Conservation (phyloP, 2,888 invertebrate genomes). For the Tipula helvola region DNA sequence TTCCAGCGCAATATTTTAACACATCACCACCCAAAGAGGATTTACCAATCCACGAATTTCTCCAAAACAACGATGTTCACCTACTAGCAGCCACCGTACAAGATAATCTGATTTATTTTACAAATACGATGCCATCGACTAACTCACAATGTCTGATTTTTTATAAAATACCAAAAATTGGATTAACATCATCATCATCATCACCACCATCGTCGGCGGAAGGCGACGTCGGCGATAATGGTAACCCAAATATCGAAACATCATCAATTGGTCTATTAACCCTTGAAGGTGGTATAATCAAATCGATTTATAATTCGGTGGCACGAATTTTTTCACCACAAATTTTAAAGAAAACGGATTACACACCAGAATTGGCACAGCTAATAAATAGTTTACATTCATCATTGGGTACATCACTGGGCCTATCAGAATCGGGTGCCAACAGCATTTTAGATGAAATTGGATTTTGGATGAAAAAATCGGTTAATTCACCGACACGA, state of each 20-base stretch:
- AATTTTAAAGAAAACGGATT: conserved; percentile 28
- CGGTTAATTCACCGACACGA: conserved; percentile 28
- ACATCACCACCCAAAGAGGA: conserved; percentile 29
- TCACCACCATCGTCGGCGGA: conserved; percentile 10
- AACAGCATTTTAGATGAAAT: conserved; percentile 26
- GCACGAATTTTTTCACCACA: conserved; percentile 36
- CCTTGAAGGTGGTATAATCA: conserved; percentile 36
- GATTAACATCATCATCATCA: conserved; percentile 17
- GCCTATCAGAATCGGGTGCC: conserved; percentile 32
- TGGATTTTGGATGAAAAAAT: conserved; percentile 32
- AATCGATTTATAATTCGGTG: conserved; percentile 38
- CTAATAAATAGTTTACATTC: conserved; percentile 34
- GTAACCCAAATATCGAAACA: background rate
- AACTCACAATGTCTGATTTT: conserved; percentile 35
- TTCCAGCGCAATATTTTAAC: conserved; percentile 30
- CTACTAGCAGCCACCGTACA: conserved; percentile 35
- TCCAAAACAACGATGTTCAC: conserved; percentile 36
- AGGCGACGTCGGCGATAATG: conserved; percentile 21
- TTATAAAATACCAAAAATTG: conserved; percentile 36
- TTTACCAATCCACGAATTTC: conserved; percentile 35
- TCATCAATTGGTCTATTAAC: conserved; percentile 32
- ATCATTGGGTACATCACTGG: conserved; percentile 32
- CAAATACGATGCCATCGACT: conserved; percentile 31
- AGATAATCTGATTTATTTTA: conserved; percentile 35
- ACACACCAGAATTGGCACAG: conserved; percentile 31